Base-by-base conservation (phyloP, 2,888 invertebrate species). In the Lepidocyrtinus sp. region DNA sequence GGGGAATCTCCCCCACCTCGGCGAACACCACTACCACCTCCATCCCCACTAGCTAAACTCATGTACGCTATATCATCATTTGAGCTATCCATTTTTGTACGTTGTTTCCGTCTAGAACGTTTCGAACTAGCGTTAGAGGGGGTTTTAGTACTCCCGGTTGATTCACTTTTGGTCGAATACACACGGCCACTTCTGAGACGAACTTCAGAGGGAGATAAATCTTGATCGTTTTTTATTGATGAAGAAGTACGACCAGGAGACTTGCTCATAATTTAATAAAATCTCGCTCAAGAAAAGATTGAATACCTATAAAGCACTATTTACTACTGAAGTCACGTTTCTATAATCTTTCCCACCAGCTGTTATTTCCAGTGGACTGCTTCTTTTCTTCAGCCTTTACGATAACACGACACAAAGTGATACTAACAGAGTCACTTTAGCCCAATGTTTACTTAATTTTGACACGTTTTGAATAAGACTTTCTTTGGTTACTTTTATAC, bases 131-230 rank as follows among this genome's bases (percentile, higher is more conserved):
- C 68, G 19, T 50, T n/a, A 46, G 70, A 61, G 61, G 0, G 75
- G 69, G 12, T 45, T 17, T 61, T 70, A 24, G 21, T n/a, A 12
- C 3, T 63, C n/a, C 63, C 71, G 72, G 36, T 36, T 7, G 36
- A 36, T 36, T 68, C 50, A 45, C 71, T 72, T 26, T 55, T 71
- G 21, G 61, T 79, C n/a, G 79, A 55, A 24, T 79, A 79, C 2
- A 79, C 79, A 12, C 79, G 73, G 55, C 79, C 79, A 69, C 79
- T 79, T 63, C 79, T 68, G n/a, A 79, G 79, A 26, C 79, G 68
- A 5, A 79, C 79, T 79, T 79, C 79, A 1, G 79, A 70, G 2
- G 70, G 61, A 24, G 50, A 78, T 22, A 73, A 24, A 67, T 64
- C 19, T 61, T 36, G 5, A 7, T 70, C 27, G 25, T 70, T 61